Evolutionary conservation across 1,140 invertebrate species (phyloP), one percentile per base, ranked within the genome.

Genomic region (Heterodera carotae): DNA sequence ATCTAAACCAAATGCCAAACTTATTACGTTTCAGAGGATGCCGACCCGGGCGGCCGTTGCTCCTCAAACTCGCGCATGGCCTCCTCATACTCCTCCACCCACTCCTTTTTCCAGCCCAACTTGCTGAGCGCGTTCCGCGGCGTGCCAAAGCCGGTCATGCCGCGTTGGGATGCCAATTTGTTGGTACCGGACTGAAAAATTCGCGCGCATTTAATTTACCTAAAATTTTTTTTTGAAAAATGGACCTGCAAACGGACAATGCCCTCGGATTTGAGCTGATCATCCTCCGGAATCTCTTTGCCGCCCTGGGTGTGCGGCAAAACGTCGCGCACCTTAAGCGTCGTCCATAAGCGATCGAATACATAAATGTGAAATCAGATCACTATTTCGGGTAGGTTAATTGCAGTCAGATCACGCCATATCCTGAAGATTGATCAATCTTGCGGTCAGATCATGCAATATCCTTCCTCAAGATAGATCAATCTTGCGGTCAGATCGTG

Each of bases 61-160:
- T 87, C 85, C 73, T 87, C 85, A 84, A 84, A 87, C 39, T 87
- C 85, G 48, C 83, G 84, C 22, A 87, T 81, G 27, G 85, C 85
- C 12, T 82, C 69, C 59, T 87, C 85, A 72, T 85, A 87, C 25
- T 87, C 85, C 69, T 87, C 85, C 67, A 86, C 74, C 84, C 85
- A 87, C 85, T 87, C 86, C 70, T 87, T 88, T 75, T 87, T 87
- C 85, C 85, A 87, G 53, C 85, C 86, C 31, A 74, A 56, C 48
- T 76, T 82, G 25, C 72, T 62, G 25, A 81, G 70, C 18, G 83
- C 87, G 76, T 87, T 88, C 69, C 85, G 78, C n/a, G 87, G 86
- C 2, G 85, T 87, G 64, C 85, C 85, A 77, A 88, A 87, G 25
- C 84, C 62, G 34, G 85, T 87, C 85, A 87, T 87, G 25, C 85